Evolutionary conservation across 1,140 invertebrate genomes (phyloP).

Genomic region (Gerris buenoi): DNA sequence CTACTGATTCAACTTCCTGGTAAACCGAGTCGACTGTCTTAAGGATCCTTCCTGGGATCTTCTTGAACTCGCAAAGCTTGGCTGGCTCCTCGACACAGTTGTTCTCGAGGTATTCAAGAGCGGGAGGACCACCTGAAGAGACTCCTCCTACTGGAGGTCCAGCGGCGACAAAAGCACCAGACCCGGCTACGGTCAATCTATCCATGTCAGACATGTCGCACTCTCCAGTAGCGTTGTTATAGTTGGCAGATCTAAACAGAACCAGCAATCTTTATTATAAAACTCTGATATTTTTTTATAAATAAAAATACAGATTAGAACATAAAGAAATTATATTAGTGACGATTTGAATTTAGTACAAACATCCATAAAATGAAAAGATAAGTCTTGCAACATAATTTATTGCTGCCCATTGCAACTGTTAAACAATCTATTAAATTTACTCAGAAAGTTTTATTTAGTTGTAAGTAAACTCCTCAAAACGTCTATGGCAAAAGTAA

Average conservation of each 20-base stretch:
- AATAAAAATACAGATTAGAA: too few relatives aligned
- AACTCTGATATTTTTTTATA: too few relatives aligned
- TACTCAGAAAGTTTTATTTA: too few relatives aligned
- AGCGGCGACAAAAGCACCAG: conserved; percentile 50
- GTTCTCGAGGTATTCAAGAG: conserved; percentile 69
- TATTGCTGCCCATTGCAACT: too few relatives aligned
- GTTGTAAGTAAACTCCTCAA: too few relatives aligned
- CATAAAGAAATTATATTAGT: too few relatives aligned
- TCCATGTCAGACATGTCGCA: conserved; percentile 83
- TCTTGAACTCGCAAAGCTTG: conserved; percentile 84
- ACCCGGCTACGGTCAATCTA: conserved; percentile 65
- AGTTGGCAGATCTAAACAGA: conserved; percentile 82
- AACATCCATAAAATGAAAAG: too few relatives aligned
- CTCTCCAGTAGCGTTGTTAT: conserved; percentile 64
- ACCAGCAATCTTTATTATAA: too few relatives aligned
- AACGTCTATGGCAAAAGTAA: too few relatives aligned
- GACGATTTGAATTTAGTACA: too few relatives aligned
- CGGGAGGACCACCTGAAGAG: conserved; percentile 10
- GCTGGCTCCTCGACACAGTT: conserved; percentile 80
- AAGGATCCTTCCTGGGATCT: conserved; percentile 66
- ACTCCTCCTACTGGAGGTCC: conserved; percentile 19
- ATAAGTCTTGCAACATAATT: too few relatives aligned
- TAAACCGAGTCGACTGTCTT: conserved; percentile 90
- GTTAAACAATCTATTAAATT: too few relatives aligned
- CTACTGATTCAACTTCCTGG: conserved; percentile 68